These are phyloP conservation scores for Heliconius aoede DNA, from an alignment of 2,888 invertebrate species.

Conservation along the genomic window DNA sequence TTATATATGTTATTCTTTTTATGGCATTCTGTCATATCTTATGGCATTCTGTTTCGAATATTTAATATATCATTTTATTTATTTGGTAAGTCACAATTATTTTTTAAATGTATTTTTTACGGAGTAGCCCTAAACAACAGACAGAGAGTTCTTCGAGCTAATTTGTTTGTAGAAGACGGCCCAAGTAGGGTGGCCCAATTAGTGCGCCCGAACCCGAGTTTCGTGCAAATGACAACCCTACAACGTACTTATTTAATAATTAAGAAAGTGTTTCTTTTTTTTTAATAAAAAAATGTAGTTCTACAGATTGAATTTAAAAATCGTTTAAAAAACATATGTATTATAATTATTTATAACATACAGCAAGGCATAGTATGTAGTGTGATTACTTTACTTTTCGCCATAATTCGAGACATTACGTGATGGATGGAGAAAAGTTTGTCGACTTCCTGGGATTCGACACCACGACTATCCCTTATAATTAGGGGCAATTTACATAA, in stretches of 20 bases:
- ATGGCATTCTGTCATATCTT: no score
- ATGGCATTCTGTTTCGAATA: no score
- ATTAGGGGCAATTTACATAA: neutral
- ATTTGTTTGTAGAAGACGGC: constrained; percentile 71
- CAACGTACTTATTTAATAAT: constrained; percentile 17
- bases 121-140: constrained; percentile 59
- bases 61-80: no score
- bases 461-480: neutral
- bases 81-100: no score
- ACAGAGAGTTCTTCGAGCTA: constrained; percentile 69
- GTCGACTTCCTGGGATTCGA: neutral
- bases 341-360: no score
- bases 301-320: no score
- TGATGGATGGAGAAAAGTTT: neutral
- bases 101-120: constrained; percentile 30
- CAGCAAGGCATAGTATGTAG: neutral
- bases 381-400: neutral
- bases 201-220: constrained; percentile 61
- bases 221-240: constrained; percentile 55
- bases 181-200: constrained; percentile 71
- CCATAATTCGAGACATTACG: neutral
- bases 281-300: neutral
- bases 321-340: no score
- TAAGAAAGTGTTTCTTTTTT: neutral
- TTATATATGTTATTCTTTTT: no score